Base-by-base conservation (phyloP, 2,888 invertebrate species). In the Tetranychus truncatus region DNA sequence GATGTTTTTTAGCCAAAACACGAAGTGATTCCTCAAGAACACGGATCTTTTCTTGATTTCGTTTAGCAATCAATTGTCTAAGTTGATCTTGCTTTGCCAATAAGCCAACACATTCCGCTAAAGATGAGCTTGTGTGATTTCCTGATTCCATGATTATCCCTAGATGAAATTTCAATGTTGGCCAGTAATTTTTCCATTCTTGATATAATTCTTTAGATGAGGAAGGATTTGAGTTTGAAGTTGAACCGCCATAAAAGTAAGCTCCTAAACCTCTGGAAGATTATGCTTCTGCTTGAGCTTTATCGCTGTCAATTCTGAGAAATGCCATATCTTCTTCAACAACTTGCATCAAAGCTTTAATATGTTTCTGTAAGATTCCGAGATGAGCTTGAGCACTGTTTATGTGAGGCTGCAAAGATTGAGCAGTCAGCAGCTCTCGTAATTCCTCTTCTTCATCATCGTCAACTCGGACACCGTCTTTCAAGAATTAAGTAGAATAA, bases 21-120 rank as follows among this genome's bases (percentile, higher is more conserved):
- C 88, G 87, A 7, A 89, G 80, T 0, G 88, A 87, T 80, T 88
- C 88, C 81, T 88, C 88, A 9, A 89, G 81, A 8, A 88, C 88
- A 2, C 88, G 83, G 78, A 87, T 87, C 71, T 87, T 85, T 81
- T 88, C 89, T 78, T 81, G 81, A 78, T 84, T 84, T 77, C 85
- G 84, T 76, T 83, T 82, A 75, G 85, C 79, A 77, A 84, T 83
- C 9, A 83, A 77, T 75, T 82, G 81, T 69, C 69, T 18, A 20
- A 69, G 69, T 24, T 69, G 88, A 76, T 88, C 83, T 66, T 88
- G 87, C 79, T 88, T 88, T 21, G 85, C 84, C 66, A 88, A 87
- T 1, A 88, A 81, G 3, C 86, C 86, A n/a, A 87, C 84, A 81
- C 87, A 87, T 81, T 88, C 88, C 1, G 84, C 83, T 73, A 89